phyloP scores from a whole-genome alignment of 2,113 vertebrate genomes.

The Cyanoderma ruficeps region DNA sequence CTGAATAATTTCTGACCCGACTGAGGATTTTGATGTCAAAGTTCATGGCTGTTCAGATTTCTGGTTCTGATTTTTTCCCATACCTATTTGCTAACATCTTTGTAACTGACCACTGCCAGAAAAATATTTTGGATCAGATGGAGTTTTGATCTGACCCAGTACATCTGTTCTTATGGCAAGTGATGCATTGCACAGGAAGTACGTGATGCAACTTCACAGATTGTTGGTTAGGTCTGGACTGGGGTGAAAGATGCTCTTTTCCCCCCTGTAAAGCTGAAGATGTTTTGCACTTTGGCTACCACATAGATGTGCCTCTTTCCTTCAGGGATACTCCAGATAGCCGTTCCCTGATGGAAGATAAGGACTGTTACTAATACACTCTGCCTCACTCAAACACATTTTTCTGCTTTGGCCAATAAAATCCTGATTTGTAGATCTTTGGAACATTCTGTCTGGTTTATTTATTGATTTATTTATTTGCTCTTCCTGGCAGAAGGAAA shows the following conservation, averaged over 20 bases:
- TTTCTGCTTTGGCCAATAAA: slow-evolving; percentile 14
- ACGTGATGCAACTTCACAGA: not conserved
- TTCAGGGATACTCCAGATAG: not conserved
- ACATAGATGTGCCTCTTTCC: not conserved
- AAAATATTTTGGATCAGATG: not conserved
- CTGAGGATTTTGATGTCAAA: not conserved
- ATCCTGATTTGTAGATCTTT: slow-evolving; percentile 16
- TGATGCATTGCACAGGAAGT: not conserved
- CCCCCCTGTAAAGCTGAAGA: not conserved
- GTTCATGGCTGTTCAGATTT: not conserved
- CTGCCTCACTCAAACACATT: slow-evolving; percentile 5
- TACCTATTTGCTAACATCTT: not conserved
- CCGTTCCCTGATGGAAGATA: slow-evolving; percentile 56
- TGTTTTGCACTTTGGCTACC: not conserved
- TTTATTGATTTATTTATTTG: slow-evolving; percentile 33
- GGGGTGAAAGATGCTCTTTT: not conserved
- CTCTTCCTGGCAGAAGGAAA: not conserved
- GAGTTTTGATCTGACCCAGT: not conserved
- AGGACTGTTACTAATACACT: not conserved
- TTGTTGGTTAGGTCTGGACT: not conserved
- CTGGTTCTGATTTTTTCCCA: not conserved
- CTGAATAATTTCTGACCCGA: not conserved
- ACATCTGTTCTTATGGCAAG: slow-evolving; percentile 22
- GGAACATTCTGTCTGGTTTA: slow-evolving; percentile 19
- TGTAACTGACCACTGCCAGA: not conserved